Percentiles rank a stretch among this genome's conserved stretches.
Evolutionary conservation across 2,888 invertebrate species (phyloP).

Genomic region (Ferrisia virgata): DNA sequence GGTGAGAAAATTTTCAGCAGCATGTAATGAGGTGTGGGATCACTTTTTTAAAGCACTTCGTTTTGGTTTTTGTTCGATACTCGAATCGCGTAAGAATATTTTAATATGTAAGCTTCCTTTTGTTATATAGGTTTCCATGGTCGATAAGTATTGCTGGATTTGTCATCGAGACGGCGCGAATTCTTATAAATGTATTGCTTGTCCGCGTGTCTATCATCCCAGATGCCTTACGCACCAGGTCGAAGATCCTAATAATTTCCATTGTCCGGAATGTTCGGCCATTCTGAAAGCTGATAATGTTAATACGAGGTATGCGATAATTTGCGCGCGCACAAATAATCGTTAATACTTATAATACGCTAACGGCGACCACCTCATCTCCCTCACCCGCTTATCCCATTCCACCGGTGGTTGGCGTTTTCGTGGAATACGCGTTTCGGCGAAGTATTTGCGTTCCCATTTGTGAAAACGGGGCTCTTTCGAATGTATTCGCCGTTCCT

Average conservation of each 20-base stretch:
- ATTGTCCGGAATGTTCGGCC: constrained; percentile 78
- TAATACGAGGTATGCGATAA: constrained; percentile 60
- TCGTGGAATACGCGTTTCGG: background rate
- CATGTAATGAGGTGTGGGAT: constrained; percentile 26
- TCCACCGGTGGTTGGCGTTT: background rate
- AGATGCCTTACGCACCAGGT: constrained; percentile 61
- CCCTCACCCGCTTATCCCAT: too few species aligned
- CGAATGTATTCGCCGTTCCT: background rate
- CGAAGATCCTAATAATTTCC: constrained; percentile 28
- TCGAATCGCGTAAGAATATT: background rate
- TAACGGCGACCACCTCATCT: background rate
- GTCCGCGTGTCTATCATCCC: constrained; percentile 79
- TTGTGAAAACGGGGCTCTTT: background rate
- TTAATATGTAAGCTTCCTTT: background rate
- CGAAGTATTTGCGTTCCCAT: background rate
- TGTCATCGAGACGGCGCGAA: constrained; percentile 69
- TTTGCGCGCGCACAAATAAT: background rate
- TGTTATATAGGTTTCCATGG: constrained; percentile 53
- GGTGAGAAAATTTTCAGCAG: constrained; percentile 4
- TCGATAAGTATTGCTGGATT: constrained; percentile 85
- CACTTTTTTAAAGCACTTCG: background rate
- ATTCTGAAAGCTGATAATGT: constrained; percentile 71
- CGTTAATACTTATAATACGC: background rate
- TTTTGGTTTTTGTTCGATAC: background rate
- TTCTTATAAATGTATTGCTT: constrained; percentile 70